Evolutionary conservation across 1,140 invertebrate species (phyloP).

Genomic region (Mesaphorura yosii): DNA sequence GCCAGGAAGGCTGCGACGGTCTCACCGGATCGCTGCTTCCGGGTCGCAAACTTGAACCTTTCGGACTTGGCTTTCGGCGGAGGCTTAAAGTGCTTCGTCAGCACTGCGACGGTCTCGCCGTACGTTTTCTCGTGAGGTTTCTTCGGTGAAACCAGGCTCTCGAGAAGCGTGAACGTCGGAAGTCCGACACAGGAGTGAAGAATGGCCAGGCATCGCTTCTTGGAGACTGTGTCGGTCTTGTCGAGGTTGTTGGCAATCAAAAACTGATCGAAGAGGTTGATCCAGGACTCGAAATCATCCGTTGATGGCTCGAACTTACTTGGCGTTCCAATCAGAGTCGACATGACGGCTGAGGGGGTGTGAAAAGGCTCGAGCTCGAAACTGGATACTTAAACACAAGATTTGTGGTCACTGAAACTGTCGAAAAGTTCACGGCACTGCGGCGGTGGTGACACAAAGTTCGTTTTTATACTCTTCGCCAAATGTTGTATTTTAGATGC

Average conservation of each 20-base stretch:
- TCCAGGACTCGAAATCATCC: slow-evolving; percentile 10
- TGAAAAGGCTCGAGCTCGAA: too few relatives aligned
- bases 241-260: slow-evolving; percentile 5
- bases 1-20: slow-evolving; percentile 14
- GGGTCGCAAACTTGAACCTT: slow-evolving; percentile 17
- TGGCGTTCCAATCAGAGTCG: background rate
- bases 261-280: background rate
- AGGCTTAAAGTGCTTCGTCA: slow-evolving; percentile 10
- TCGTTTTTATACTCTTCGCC: too few relatives aligned
- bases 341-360: too few relatives aligned
- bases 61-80: slow-evolving; percentile 16
- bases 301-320: background rate
- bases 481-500: too few relatives aligned
- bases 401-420: too few relatives aligned
- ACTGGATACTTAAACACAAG: too few relatives aligned
- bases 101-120: background rate
- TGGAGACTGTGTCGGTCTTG: background rate
- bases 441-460: too few relatives aligned
- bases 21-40: slow-evolving; percentile 20
- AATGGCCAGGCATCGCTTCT: background rate
- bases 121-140: background rate
- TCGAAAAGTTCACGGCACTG: too few relatives aligned
- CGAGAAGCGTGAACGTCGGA: background rate
- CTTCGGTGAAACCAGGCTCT: background rate
- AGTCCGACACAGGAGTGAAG: slow-evolving; percentile 1